phyloP scores from a whole-genome alignment of 1,140 invertebrate species.

The Theocolax elegans region DNA sequence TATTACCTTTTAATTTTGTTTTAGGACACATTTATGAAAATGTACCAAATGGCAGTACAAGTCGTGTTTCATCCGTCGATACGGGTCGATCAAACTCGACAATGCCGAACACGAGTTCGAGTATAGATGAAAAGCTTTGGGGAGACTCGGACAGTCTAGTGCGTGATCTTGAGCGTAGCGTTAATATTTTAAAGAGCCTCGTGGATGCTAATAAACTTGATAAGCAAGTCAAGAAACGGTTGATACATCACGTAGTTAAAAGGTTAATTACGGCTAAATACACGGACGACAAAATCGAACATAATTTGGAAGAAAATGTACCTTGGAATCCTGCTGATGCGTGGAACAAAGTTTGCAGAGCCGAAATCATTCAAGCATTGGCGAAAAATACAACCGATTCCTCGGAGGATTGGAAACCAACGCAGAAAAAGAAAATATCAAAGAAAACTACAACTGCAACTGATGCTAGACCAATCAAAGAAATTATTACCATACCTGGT shows the following conservation, averaged over 20 bases:
- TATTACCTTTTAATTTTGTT: slow-evolving; percentile 4
- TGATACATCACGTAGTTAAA: slow-evolving; percentile 66
- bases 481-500: slow-evolving; percentile 43
- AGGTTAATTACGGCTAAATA: slow-evolving; percentile 63
- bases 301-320: slow-evolving; percentile 60
- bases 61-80: slow-evolving; percentile 55
- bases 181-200: slow-evolving; percentile 64
- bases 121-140: slow-evolving; percentile 64
- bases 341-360: slow-evolving; percentile 59
- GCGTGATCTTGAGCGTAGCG: slow-evolving; percentile 63
- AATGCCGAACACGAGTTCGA: slow-evolving; percentile 64
- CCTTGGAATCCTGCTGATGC: slow-evolving; percentile 64
- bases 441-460: slow-evolving; percentile 45
- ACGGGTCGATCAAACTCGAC: slow-evolving; percentile 60
- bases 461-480: slow-evolving; percentile 44
- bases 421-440: slow-evolving; percentile 44
- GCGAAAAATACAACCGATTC: slow-evolving; percentile 60
- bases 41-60: slow-evolving; percentile 52
- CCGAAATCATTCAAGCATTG: slow-evolving; percentile 59
- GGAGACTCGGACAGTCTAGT: slow-evolving; percentile 62
- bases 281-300: slow-evolving; percentile 62
- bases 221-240: slow-evolving; percentile 60
- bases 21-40: slow-evolving; percentile 63
- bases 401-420: slow-evolving; percentile 60
- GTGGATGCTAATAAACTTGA: slow-evolving; percentile 63